These are phyloP conservation scores for Sebastes schlegelii DNA, from an alignment of 2,113 vertebrate genomes.

Conservation along the genomic window DNA sequence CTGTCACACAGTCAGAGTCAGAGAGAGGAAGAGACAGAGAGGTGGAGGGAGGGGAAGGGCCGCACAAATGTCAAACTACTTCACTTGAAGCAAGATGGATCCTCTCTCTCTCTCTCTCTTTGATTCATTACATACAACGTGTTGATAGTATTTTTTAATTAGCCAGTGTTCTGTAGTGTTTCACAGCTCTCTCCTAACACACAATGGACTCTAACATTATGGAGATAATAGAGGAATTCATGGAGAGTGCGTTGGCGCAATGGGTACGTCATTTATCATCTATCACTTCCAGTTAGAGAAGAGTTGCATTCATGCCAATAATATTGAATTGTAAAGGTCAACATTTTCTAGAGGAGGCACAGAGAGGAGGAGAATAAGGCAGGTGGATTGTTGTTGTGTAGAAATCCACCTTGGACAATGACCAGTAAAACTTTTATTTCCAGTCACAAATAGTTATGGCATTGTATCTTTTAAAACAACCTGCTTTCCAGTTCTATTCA, in stretches of 20 bases:
- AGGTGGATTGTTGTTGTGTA: background rate
- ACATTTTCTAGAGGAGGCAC: conserved; percentile 25
- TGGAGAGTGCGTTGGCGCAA: conserved; percentile 83
- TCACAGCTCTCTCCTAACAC: conserved; percentile 41
- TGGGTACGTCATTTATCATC: conserved; percentile 84
- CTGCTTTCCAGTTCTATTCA: background rate
- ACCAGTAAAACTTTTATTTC: conserved; percentile 15
- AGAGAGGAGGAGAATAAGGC: conserved; percentile 8
- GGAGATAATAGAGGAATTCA: conserved; percentile 86
- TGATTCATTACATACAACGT: conserved; percentile 35
- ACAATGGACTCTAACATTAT: conserved; percentile 81
- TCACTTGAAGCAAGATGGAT: conserved; percentile 62
- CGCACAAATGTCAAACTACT: conserved; percentile 65
- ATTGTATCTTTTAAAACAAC: background rate
- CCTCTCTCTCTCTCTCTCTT: conserved; percentile 28
- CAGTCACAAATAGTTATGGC: conserved; percentile 4
- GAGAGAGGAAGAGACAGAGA: conserved; percentile 65
- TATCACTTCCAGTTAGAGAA: conserved; percentile 51
- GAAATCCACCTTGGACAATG: background rate
- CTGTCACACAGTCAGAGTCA: conserved; percentile 38
- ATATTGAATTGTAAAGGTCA: conserved; percentile 35
- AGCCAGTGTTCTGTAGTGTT: conserved; percentile 31
- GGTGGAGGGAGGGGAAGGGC: conserved; percentile 60
- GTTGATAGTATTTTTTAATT: conserved; percentile 59
- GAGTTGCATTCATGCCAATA: too few species aligned